phyloP scores from a whole-genome alignment of 2,113 vertebrate genomes.

The Meriones unguiculatus region DNA sequence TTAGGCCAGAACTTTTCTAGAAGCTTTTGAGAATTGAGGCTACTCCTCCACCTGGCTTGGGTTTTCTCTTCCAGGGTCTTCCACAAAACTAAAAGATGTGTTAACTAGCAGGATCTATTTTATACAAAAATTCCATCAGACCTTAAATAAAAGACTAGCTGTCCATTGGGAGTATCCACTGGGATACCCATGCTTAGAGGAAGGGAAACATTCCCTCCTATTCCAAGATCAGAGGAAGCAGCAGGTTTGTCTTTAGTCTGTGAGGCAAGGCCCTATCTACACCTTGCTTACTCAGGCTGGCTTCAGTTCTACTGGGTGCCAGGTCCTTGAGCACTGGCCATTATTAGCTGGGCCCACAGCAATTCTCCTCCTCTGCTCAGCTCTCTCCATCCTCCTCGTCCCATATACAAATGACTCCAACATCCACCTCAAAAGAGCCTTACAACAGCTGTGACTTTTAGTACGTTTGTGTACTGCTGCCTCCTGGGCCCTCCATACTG shows the following conservation, averaged over 20 bases:
- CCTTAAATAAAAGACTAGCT: background rate
- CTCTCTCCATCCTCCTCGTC: background rate
- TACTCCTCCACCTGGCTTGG: background rate
- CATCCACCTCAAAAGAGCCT: background rate
- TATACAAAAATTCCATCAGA: background rate
- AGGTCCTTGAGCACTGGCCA: too few relatives aligned
- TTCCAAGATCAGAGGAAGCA: background rate
- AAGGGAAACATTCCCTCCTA: too few relatives aligned
- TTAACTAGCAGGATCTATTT: background rate
- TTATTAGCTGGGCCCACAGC: rapidly evolving
- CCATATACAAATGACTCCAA: background rate
- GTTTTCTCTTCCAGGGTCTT: background rate
- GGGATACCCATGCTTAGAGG: background rate
- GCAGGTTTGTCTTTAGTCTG: background rate
- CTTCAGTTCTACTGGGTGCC: background rate
- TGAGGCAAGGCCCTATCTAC: too few relatives aligned
- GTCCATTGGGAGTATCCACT: too few relatives aligned
- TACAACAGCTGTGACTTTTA: rapidly evolving
- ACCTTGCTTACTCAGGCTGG: background rate
- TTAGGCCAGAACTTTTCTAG: background rate
- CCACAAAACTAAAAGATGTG: background rate
- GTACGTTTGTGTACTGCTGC: background rate
- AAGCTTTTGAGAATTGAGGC: background rate
- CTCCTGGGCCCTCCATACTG: background rate
- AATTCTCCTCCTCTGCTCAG: too few relatives aligned